Percentiles rank a stretch among this genome's conserved stretches.
Conservation (phyloP, 2,888 invertebrate genomes). For the Unio delphinus region DNA sequence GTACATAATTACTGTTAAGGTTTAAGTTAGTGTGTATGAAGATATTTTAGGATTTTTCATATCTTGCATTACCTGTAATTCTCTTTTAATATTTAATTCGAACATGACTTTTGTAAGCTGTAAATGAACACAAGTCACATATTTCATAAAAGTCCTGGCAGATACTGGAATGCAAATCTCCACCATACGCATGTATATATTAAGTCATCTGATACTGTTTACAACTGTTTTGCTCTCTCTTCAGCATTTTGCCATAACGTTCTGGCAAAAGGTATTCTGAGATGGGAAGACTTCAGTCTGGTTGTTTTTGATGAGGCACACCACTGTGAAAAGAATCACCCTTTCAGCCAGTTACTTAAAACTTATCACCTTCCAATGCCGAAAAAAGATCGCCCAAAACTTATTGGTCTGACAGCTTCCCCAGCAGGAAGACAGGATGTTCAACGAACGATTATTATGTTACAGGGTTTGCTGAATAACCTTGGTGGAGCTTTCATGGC, state of each 20-base stretch:
- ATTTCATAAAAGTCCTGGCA: too few species aligned
- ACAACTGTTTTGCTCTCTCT: conserved; percentile 10
- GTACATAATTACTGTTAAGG: not conserved
- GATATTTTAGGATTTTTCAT: too few species aligned
- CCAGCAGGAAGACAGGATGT: conserved; percentile 58
- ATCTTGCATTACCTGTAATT: too few species aligned
- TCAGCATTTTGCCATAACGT: conserved; percentile 59
- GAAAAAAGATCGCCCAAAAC: conserved; percentile 38
- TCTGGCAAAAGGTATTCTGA: conserved; percentile 37
- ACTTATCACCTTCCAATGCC: conserved; percentile 34
- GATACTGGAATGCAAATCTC: too few species aligned
- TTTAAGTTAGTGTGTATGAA: too few species aligned
- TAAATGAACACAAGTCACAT: too few species aligned
- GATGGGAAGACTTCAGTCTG: conserved; percentile 60
- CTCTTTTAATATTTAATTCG: too few species aligned
- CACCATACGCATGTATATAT: too few species aligned
- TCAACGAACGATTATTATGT: conserved; percentile 47
- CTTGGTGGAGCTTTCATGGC: conserved; percentile 50
- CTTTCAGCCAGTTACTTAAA: conserved; percentile 52
- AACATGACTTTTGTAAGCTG: too few species aligned
- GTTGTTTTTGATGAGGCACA: conserved; percentile 66
- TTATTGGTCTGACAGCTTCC: conserved; percentile 65
- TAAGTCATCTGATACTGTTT: too few species aligned
- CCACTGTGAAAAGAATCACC: conserved; percentile 64
- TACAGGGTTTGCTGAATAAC: conserved; percentile 46